Evolutionary conservation across 2,888 invertebrate species (phyloP).

Genomic region (Tuta absoluta): DNA sequence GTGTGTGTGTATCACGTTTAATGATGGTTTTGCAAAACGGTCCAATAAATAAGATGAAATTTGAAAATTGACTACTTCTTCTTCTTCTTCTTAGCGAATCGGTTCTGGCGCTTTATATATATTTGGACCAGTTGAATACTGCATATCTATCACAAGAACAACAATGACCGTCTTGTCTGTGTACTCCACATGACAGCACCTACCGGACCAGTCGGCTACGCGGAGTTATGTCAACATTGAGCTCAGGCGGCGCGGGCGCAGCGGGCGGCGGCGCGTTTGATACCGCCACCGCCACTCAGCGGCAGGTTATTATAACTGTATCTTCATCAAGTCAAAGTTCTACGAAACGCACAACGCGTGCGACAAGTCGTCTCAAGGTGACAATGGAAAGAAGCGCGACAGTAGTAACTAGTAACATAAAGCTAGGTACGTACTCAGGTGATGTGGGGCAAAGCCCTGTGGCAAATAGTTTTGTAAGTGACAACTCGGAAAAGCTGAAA

Average conservation of each 20-base stretch:
- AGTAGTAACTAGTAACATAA: neutral
- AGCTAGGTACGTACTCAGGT: no score
- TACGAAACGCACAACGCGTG: neutral
- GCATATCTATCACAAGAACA: neutral
- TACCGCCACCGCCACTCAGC: neutral
- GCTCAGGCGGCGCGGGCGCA: neutral
- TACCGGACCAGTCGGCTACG: constrained; percentile 12
- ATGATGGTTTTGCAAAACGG: no score
- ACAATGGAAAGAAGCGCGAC: neutral
- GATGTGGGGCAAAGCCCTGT: neutral
- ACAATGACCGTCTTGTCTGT: neutral
- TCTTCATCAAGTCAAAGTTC: constrained; percentile 12
- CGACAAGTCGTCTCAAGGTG: neutral
- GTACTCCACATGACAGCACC: neutral
- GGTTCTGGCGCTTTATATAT: no score
- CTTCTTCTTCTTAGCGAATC: no score
- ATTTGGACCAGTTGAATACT: no score
- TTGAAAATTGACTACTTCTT: no score
- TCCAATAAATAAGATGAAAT: no score
- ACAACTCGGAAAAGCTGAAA: neutral
- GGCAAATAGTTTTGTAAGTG: neutral
- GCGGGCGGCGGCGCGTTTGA: constrained; percentile 20
- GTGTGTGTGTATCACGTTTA: no score
- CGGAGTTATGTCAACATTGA: constrained; percentile 35
- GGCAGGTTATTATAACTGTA: constrained; percentile 16